phyloP scores from a whole-genome alignment of 2,113 vertebrate species.

The Sander vitreus region DNA sequence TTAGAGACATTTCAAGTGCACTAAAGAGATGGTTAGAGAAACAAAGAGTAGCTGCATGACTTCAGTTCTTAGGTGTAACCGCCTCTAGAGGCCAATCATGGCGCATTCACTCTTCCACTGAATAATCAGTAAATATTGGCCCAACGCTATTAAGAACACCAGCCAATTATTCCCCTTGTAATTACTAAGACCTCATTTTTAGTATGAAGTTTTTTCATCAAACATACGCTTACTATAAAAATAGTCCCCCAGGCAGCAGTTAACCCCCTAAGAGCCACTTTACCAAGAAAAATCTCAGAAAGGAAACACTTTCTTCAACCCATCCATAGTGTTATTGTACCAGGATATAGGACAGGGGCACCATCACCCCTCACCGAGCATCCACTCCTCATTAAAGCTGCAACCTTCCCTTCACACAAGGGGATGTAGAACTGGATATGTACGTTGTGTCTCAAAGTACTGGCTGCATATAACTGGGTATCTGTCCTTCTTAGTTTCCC shows the following conservation, averaged over 20 bases:
- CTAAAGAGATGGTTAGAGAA: conserved; percentile 10
- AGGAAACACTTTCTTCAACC: conserved; percentile 29
- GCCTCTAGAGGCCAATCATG: conserved; percentile 59
- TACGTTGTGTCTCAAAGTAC: background rate
- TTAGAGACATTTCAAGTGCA: background rate
- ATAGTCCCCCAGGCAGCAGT: conserved; percentile 54
- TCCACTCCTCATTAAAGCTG: conserved; percentile 17
- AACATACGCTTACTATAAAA: conserved; percentile 52
- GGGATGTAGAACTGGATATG: background rate
- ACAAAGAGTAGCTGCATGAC: conserved; percentile 25
- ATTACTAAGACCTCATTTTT: conserved; percentile 67
- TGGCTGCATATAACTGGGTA: background rate
- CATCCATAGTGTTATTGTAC: background rate
- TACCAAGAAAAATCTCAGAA: conserved; percentile 6
- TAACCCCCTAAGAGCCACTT: conserved; percentile 52
- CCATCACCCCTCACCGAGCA: background rate
- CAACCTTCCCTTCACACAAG: background rate
- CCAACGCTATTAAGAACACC: conserved; percentile 62
- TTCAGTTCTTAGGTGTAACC: conserved; percentile 47
- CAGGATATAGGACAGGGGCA: background rate
- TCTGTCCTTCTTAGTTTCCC: background rate
- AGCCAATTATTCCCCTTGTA: conserved; percentile 73
- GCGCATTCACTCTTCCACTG: conserved; percentile 50
- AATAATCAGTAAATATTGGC: conserved; percentile 75
- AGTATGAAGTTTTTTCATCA: conserved; percentile 46